Percentiles rank a stretch among this genome's conserved stretches.
These are phyloP conservation scores for Hippocampus abdominalis DNA, from an alignment of 2,113 vertebrate genomes.

Conservation along the genomic window DNA sequence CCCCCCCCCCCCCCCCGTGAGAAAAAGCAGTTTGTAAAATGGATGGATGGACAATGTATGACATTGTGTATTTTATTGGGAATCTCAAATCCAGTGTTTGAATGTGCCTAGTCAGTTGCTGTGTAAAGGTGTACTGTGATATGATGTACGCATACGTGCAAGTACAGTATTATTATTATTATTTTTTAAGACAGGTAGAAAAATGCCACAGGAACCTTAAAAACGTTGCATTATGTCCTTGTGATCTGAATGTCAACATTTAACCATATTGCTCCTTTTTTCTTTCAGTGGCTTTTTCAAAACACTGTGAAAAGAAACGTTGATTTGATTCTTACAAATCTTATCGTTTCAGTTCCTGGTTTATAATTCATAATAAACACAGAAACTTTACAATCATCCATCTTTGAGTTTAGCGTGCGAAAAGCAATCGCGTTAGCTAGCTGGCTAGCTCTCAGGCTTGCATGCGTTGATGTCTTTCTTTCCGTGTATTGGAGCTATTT, in stretches of 20 bases:
- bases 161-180: constrained; percentile 55
- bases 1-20: too few species aligned
- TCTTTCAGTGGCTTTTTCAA: constrained; percentile 64
- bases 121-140: constrained; percentile 56
- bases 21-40: too few species aligned
- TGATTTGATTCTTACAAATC: constrained; percentile 57
- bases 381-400: constrained; percentile 6
- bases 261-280: constrained; percentile 53
- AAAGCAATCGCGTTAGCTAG: not conserved
- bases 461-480: not conserved
- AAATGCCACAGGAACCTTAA: constrained; percentile 66
- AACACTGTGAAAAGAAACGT: constrained; percentile 73
- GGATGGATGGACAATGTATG: not conserved
- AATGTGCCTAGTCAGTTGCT: constrained; percentile 59
- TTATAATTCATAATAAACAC: constrained; percentile 56
- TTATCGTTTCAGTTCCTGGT: constrained; percentile 53
- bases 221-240: constrained; percentile 55
- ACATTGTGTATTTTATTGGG: constrained; percentile 20
- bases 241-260: constrained; percentile 67
- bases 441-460: not conserved
- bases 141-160: constrained; percentile 59
- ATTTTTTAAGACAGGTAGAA: constrained; percentile 55
- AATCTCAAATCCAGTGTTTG: constrained; percentile 28
- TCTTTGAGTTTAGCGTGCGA: not conserved
- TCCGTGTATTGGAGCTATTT: not conserved